Evolutionary conservation across 2,797 vertebrate species (phyloP), one percentile per base, ranked within the genome.

Genomic region (Sciaenops ocellatus): DNA sequence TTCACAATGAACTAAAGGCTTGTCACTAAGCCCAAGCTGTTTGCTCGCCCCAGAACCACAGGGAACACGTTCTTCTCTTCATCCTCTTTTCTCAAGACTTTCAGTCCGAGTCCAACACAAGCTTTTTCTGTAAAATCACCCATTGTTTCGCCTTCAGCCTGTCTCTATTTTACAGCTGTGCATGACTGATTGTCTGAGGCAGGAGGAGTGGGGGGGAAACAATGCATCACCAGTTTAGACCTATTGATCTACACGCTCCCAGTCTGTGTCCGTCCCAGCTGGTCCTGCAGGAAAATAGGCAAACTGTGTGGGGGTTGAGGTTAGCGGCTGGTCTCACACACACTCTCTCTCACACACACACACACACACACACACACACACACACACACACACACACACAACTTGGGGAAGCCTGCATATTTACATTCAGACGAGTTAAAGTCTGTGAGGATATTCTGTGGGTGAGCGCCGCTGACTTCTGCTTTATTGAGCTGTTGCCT

Each of bases 151-250:
- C 74, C 76, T 71, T 77, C 76, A 76, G 85, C 24, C 76, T 3
- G 78, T 87, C 83, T 90, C 76, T 85, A 85, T 87, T 78, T 90
- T 92, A 92, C 93, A 95, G 93, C 94, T 95, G 93, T 92, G 93
- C 94, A 91, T 95, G 94, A 95, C 94, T 92, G 94, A 94, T 94
- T 90, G 89, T 89, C 62, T 88, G 75, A 88, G 89, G 92, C 90
- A 70, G 75, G 84, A 88, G 88, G 89, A 91, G 69, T 80, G 47
- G 77, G 56, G 46, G 57, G 86, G 73, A 10, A 74, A 92, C 92
- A 94, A 94, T 93, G 90, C 86, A 42, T 73, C 85, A 85, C 82
- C 85, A 80, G 76, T 88, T 83, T 83, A 85, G 88, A 89, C 72
- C 88, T 87, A 93, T 90, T 90, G 92, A 91, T 92, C 88, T 60